These are phyloP conservation scores for Drosophila serrata DNA, from an alignment of 1,140 invertebrate species.

Conservation along the genomic window DNA sequence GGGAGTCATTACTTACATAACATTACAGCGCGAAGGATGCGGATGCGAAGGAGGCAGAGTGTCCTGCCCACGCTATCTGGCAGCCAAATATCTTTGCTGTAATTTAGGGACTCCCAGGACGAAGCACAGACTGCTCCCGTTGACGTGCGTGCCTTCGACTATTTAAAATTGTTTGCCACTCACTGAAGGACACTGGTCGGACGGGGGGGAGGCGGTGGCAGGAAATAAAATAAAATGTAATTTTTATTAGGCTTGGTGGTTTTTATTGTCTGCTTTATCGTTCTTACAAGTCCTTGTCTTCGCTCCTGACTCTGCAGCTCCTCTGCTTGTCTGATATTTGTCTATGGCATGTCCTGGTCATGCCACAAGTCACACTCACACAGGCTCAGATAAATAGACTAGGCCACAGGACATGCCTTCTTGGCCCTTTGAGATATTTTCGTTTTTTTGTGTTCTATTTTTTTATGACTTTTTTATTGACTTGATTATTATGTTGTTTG, in stretches of 20 bases:
- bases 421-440: constrained; percentile 70
- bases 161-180: constrained; percentile 72
- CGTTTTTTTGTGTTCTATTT: constrained; percentile 55
- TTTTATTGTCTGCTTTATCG: constrained; percentile 83
- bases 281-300: constrained; percentile 69
- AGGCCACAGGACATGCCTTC: constrained; percentile 55
- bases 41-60: constrained; percentile 18
- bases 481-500: constrained; percentile 82
- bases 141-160: constrained; percentile 77
- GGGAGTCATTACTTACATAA: constrained; percentile 75
- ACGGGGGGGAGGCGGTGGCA: constrained; percentile 15
- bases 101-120: constrained; percentile 63
- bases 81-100: constrained; percentile 62
- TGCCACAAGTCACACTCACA: constrained; percentile 48
- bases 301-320: constrained; percentile 23
- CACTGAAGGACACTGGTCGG: constrained; percentile 22
- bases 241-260: constrained; percentile 83
- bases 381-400: constrained; percentile 54
- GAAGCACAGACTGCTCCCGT: constrained; percentile 41
- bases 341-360: constrained; percentile 74
- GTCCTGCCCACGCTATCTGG: constrained; percentile 67
- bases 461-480: constrained; percentile 84
- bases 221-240: constrained; percentile 84
- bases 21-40: constrained; percentile 38
- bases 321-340: constrained; percentile 78